These are phyloP conservation scores for Sphyrna mokarran DNA, from an alignment of 2,113 vertebrate species.

Conservation along the genomic window DNA sequence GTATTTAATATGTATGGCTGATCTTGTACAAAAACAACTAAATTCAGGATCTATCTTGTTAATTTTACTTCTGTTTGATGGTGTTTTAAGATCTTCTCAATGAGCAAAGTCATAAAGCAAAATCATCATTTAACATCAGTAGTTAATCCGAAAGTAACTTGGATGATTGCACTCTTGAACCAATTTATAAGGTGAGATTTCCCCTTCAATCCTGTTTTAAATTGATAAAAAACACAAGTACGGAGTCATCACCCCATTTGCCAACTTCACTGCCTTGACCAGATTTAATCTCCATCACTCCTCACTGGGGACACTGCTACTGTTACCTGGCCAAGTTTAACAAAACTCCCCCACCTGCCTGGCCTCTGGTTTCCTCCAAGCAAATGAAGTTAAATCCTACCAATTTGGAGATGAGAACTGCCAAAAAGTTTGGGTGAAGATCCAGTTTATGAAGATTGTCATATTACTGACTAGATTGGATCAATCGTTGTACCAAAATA, in stretches of 20 bases:
- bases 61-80: not conserved
- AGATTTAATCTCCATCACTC: not conserved
- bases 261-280: not conserved
- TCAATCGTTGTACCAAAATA: not conserved
- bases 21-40: not conserved
- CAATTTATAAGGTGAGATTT: not conserved
- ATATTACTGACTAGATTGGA: no score
- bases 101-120: not conserved
- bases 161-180: not conserved
- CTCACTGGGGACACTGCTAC: not conserved
- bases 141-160: not conserved
- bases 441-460: not conserved
- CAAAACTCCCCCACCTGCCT: not conserved
- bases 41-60: not conserved
- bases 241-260: not conserved
- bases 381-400: not conserved
- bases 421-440: no score
- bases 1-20: not conserved
- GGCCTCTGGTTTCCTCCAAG: not conserved
- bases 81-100: not conserved
- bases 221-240: not conserved
- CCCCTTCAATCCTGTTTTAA: not conserved
- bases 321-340: not conserved
- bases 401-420: not conserved
- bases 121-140: not conserved